These are phyloP conservation scores for Sphecodes monilicornis DNA, from an alignment of 2,888 invertebrate species.

Conservation along the genomic window DNA sequence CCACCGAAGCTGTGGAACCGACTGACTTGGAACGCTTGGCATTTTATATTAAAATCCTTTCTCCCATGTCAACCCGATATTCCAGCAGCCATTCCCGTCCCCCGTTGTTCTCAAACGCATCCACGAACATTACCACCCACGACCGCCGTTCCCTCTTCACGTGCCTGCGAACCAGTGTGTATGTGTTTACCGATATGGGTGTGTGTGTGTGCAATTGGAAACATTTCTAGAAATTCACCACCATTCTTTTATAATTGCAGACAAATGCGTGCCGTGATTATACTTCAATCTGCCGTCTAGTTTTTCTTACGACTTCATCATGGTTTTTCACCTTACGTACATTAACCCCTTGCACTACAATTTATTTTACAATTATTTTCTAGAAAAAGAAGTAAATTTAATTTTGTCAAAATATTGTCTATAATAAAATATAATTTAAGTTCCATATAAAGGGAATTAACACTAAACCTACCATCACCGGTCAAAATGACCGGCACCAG, in stretches of 20 bases:
- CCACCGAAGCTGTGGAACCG: slow-evolving; percentile 52
- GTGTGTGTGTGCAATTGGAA: background rate
- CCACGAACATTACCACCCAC: slow-evolving; percentile 35
- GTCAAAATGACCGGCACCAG: too few relatives aligned
- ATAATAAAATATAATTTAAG: too few relatives aligned
- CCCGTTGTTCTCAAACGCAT: slow-evolving; percentile 43
- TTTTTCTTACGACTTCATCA: background rate
- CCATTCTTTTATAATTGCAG: slow-evolving; percentile 10
- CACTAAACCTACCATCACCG: too few relatives aligned
- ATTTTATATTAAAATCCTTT: slow-evolving; percentile 81
- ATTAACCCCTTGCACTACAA: too few relatives aligned
- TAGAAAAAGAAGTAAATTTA: too few relatives aligned
- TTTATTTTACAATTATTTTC: too few relatives aligned
- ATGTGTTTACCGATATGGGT: background rate
- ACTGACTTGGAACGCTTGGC: slow-evolving; percentile 72
- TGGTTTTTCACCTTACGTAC: too few relatives aligned
- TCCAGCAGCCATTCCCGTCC: slow-evolving; percentile 1
- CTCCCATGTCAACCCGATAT: slow-evolving; percentile 57
- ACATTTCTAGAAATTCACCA: slow-evolving; percentile 44
- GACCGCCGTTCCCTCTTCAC: background rate
- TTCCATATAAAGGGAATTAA: too few relatives aligned
- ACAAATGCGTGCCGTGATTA: slow-evolving; percentile 33
- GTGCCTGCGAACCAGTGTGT: background rate
- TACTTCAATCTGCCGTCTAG: background rate
- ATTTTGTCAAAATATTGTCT: too few relatives aligned